These are phyloP conservation scores for Gisinianus flammeolus DNA, from an alignment of 2,888 invertebrate species.

Conservation along the genomic window DNA sequence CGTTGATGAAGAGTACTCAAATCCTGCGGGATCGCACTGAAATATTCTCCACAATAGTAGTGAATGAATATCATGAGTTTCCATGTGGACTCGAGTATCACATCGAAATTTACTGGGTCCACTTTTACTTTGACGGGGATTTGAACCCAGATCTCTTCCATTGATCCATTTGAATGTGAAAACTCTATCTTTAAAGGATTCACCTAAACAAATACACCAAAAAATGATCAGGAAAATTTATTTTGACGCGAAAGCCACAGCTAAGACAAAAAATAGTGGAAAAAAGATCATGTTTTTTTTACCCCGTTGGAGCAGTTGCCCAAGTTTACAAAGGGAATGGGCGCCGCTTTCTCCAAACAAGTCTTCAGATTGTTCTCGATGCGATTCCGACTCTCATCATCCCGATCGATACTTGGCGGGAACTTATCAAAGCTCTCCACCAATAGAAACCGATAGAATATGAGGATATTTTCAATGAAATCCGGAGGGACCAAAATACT, in stretches of 20 bases:
- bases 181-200: not conserved
- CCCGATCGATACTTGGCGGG: slow-evolving; percentile 17
- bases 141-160: not conserved
- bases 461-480: slow-evolving; percentile 46
- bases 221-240: no score
- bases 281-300: not conserved
- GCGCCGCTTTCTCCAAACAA: slow-evolving; percentile 39
- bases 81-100: slow-evolving; percentile 50
- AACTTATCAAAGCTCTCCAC: slow-evolving; percentile 43
- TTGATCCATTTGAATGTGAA: slow-evolving; percentile 1
- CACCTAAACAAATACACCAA: no score
- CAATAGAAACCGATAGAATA: slow-evolving; percentile 44
- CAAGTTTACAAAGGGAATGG: slow-evolving; percentile 38
- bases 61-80: slow-evolving; percentile 53
- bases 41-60: slow-evolving; percentile 51
- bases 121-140: slow-evolving; percentile 10
- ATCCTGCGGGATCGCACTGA: slow-evolving; percentile 42
- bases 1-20: slow-evolving; percentile 39
- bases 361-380: slow-evolving; percentile 7
- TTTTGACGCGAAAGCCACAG: no score
- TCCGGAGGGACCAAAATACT: slow-evolving; percentile 42
- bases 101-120: slow-evolving; percentile 41
- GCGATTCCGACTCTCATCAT: not conserved
- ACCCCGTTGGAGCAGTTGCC: slow-evolving; percentile 40
- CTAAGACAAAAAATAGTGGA: not conserved